Evolutionary conservation across 1,140 invertebrate genomes (phyloP).

Genomic region (Holcopasites calliopsidis): DNA sequence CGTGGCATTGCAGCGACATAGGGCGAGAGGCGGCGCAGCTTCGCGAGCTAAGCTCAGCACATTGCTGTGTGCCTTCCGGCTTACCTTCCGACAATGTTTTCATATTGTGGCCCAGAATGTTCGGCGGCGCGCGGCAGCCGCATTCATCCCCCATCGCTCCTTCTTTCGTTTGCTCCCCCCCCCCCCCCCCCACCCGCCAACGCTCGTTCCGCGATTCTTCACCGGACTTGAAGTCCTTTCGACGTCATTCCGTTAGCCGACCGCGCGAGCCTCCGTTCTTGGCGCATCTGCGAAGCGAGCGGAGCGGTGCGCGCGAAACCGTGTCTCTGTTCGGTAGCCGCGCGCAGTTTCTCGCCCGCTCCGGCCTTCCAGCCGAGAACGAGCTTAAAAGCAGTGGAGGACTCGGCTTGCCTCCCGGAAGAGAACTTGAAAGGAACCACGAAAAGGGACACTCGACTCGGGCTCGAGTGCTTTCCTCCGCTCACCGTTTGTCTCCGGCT

Average conservation of each 20-base stretch:
- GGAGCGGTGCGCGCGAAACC: slow-evolving; percentile 1
- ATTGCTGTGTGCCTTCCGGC: slow-evolving; percentile 73
- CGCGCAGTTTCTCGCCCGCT: slow-evolving; percentile 39
- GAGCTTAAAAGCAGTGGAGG: slow-evolving; percentile 61
- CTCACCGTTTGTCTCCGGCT: slow-evolving; percentile 52
- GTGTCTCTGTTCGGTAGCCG: slow-evolving; percentile 49
- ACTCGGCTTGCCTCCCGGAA: slow-evolving; percentile 50
- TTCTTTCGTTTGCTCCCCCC: slow-evolving; percentile 13
- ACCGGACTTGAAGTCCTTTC: slow-evolving; percentile 40
- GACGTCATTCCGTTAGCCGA: slow-evolving; percentile 9
- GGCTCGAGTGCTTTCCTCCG: slow-evolving; percentile 54
- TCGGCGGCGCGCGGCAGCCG: slow-evolving; percentile 41
- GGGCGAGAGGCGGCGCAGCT: slow-evolving; percentile 47
- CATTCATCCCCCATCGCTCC: slow-evolving; percentile 43
- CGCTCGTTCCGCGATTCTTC: slow-evolving; percentile 39
- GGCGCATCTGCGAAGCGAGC: slow-evolving; percentile 25
- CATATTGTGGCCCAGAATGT: slow-evolving; percentile 68
- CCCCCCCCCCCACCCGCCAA: neutral
- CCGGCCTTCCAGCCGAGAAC: slow-evolving; percentile 52
- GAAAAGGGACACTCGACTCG: slow-evolving; percentile 59
- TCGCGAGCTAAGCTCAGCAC: slow-evolving; percentile 70
- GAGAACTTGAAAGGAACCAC: slow-evolving; percentile 63
- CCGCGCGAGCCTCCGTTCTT: slow-evolving; percentile 8
- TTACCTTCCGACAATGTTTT: slow-evolving; percentile 73
- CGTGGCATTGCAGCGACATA: slow-evolving; percentile 59